Evolutionary conservation across 2,797 vertebrate species (phyloP), one percentile per base, ranked within the genome.

Genomic region (Alauda arvensis): DNA sequence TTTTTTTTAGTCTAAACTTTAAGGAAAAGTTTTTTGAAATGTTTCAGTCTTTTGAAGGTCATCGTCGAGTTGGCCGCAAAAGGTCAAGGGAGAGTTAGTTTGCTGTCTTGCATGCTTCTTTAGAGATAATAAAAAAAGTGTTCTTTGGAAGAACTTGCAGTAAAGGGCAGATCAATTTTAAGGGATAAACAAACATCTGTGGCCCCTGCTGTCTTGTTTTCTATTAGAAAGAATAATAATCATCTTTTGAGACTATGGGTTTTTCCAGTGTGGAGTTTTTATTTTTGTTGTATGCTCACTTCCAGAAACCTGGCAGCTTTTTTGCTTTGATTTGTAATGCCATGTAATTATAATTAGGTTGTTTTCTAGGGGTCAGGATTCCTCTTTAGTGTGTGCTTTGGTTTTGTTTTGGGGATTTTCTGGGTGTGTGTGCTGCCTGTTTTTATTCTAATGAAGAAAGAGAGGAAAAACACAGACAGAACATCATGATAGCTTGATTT

Each of bases 151-250:
- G 83, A 91, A 88, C 85, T 94, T 86, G 33, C 4, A 0, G 56
- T 80, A 92, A 95, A 95, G 87, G 88, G 78, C 93, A 74, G 92
- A 96, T 84, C 84, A 94, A 95, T 97, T 96, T 94, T 80, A 82
- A 81, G 63, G 55, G 87, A 85, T 93, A 94, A 94, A 94, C 79
- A 95, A 96, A 96, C 77, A 90, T 59, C 90, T 94, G 82, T 79
- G 75, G 82, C 95, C 92, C 89, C 81, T 76, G 37, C 49, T 87
- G 94, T 89, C 94, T 94, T 93, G 46, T 92, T 95, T 95, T 69
- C 55, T 94, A 46, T 90, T 88, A 84, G 46, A 63, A 94, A 94
- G 77, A 91, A 94, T 69, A 94, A 92, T 89, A 92, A 68, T 70
- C 4, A 31, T 92, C 70, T 85, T 89, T 81, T 42, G 70, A 93